phyloP scores from a whole-genome alignment of 2,113 vertebrate species.

The Benitochromis conjunctus region DNA sequence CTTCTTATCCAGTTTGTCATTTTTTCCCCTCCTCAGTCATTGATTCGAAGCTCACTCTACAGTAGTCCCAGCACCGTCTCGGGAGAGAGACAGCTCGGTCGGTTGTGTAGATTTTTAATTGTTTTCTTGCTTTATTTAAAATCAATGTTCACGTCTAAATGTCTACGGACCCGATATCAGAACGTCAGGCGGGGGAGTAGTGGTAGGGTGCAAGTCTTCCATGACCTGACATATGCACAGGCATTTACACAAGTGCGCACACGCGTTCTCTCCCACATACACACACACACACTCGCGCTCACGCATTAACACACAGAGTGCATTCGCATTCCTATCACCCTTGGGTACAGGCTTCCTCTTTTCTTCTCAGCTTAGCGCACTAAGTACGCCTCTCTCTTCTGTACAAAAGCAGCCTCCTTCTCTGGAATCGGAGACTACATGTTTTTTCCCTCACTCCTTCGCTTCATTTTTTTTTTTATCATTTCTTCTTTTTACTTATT shows the following conservation, averaged over 20 bases:
- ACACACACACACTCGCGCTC: background rate
- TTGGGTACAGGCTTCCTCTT: constrained; percentile 38
- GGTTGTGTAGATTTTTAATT: constrained; percentile 34
- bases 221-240: constrained; percentile 49
- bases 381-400: constrained; percentile 41
- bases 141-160: constrained; percentile 59
- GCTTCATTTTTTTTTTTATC: background rate
- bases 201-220: constrained; percentile 58
- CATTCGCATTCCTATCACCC: constrained; percentile 49
- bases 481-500: constrained; percentile 48
- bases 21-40: constrained; percentile 14
- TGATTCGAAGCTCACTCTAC: constrained; percentile 38
- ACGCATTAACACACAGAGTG: constrained; percentile 44
- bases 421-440: constrained; percentile 47
- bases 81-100: constrained; percentile 5
- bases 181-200: constrained; percentile 18
- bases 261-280: background rate
- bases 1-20: constrained; percentile 44
- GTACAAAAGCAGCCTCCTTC: constrained; percentile 65
- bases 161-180: constrained; percentile 43
- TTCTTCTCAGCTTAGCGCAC: constrained; percentile 42
- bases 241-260: constrained; percentile 47
- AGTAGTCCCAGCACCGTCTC: constrained; percentile 22
- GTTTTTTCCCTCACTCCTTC: background rate
- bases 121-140: constrained; percentile 59